Base-by-base conservation (phyloP, 2,888 invertebrate species). In the Lepidocyrtoides sp. region DNA sequence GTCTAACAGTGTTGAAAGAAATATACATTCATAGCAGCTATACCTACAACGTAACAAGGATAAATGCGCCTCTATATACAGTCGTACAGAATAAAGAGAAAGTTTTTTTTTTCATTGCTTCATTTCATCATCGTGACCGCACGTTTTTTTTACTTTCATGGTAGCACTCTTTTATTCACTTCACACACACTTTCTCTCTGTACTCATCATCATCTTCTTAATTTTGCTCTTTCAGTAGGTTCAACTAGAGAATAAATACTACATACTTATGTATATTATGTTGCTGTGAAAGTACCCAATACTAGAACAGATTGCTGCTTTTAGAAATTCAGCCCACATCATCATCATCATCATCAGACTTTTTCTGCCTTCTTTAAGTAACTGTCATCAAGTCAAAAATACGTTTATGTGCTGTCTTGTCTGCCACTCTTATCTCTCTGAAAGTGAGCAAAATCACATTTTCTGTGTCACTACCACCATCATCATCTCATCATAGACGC, bases 401-500 rank as follows among this genome's bases (percentile, higher is more conserved):
- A n/a, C 29, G 32, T 17, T 69, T 69, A 17, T 20, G 26, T 4
- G 14, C 79, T 29, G 7, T 10, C 8, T 36, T 79, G n/a, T 14
- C 26, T 32, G 7, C 26, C 10, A 29, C 7, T n/a, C 29, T 17
- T 29, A 17, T 54, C 29, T 69, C 36, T 69, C 41, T 69, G 69
- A 69, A 2, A 69, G 17, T 63, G 60, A 82, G 82, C 23, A 26
- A 69, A 60, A 82, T 82, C 60, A 57, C 57, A 82, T 82, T 63
- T 82, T 82, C 41, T 63, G 26, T 82, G 82, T 63, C 41, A 79
- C 57, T 36, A 23, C 57, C 57, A n/a, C 81, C 60, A 29, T 26
- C 36, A 60, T 60, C 20, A 12, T 57, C 20, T 4, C 57, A 57
- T 57, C 17, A 17, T 5, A n/a, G n/a, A n/a, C n/a, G n/a, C n/a